These are phyloP conservation scores for Umimayanthus kanabou DNA, from an alignment of 92 coral and sea anemone genomes.

Conservation along the genomic window DNA sequence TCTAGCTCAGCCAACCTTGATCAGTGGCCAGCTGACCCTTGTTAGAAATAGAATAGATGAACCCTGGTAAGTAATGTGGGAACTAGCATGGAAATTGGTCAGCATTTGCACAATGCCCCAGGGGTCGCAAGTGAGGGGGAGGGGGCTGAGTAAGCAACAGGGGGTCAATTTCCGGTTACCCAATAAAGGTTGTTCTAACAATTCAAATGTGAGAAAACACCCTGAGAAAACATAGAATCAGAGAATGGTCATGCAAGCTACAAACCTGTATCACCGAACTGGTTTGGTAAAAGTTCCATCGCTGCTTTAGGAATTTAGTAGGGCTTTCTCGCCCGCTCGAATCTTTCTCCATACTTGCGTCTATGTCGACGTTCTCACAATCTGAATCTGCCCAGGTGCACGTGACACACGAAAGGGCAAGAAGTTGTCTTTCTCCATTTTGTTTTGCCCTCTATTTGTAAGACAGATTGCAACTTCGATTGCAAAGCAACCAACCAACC, in stretches of 20 bases:
- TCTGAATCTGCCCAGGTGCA: constrained; percentile 2
- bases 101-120: no score
- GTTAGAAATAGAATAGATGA: no score
- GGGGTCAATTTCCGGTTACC: not conserved
- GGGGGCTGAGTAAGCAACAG: no score
- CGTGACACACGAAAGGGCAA: constrained; percentile 12
- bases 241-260: not conserved
- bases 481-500: not conserved
- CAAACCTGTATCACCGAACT: constrained; percentile 40
- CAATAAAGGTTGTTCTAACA: not conserved
- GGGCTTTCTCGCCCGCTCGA: constrained; percentile 39
- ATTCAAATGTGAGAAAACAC: not conserved
- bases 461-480: not conserved
- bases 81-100: no score
- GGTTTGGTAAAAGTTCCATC: constrained; percentile 45
- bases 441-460: not conserved
- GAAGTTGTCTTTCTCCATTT: not conserved
- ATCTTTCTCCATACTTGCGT: constrained; percentile 23
- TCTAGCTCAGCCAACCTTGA: no score
- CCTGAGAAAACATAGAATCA: not conserved
- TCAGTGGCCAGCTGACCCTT: no score
- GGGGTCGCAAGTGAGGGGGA: no score
- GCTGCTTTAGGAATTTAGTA: constrained; percentile 32
- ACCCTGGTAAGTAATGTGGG: no score
- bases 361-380: not conserved